phyloP scores from a whole-genome alignment of 1,140 invertebrate genomes.

The Hyles euphorbiae region DNA sequence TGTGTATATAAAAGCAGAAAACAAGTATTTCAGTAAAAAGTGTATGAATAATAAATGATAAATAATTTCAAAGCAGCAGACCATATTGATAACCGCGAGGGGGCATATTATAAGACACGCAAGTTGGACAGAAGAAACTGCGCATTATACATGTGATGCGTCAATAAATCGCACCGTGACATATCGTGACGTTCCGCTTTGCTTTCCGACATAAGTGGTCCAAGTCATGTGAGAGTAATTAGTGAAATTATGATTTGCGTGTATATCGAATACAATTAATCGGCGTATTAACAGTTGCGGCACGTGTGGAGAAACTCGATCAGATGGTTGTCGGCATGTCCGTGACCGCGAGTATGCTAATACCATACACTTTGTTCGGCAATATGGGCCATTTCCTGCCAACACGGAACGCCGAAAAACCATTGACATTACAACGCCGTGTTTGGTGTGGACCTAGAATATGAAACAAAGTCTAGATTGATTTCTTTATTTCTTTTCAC shows the following conservation, averaged over 20 bases:
- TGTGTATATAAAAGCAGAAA: too few species aligned
- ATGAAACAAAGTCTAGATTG: slow-evolving; percentile 17
- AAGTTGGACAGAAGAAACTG: too few species aligned
- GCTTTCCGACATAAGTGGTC: slow-evolving; percentile 15
- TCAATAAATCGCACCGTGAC: too few species aligned
- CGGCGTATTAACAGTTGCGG: slow-evolving; percentile 32
- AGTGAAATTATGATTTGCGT: slow-evolving; percentile 37
- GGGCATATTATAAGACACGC: too few species aligned
- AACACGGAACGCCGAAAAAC: slow-evolving; percentile 44
- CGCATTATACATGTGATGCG: too few species aligned
- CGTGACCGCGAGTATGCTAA: slow-evolving; percentile 56
- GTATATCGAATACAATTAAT: slow-evolving; percentile 27
- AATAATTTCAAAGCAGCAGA: too few species aligned
- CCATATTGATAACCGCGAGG: too few species aligned
- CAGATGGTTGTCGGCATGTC: slow-evolving; percentile 18
- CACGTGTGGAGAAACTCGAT: slow-evolving; percentile 55
- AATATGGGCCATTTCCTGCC: slow-evolving; percentile 61
- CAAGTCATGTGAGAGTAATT: slow-evolving; percentile 26
- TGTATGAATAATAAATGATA: too few species aligned
- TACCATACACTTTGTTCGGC: slow-evolving; percentile 42
- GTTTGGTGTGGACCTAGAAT: slow-evolving; percentile 21
- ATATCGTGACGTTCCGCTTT: slow-evolving; percentile 3
- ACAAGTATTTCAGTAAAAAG: too few species aligned
- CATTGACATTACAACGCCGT: slow-evolving; percentile 15
- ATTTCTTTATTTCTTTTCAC: too few species aligned